These are phyloP conservation scores for Caenorhabditis inopinata DNA, from an alignment of 1,140 invertebrate species.

Conservation along the genomic window DNA sequence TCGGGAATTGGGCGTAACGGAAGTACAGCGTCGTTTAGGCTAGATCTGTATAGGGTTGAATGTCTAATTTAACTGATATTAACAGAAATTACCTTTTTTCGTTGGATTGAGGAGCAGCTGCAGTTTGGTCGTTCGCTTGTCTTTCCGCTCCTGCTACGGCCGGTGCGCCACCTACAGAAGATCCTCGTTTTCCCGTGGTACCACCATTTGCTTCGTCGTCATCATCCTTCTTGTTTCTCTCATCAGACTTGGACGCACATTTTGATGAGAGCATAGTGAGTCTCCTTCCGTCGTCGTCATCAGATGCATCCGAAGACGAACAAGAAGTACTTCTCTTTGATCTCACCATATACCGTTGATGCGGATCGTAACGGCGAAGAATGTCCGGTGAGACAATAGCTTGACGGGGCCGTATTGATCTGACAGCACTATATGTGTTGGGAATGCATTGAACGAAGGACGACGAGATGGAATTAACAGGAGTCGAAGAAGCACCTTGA, in stretches of 20 bases:
- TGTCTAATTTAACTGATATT: neutral
- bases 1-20: constrained; percentile 10
- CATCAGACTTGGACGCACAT: neutral
- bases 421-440: constrained; percentile 46
- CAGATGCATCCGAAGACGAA: constrained; percentile 53
- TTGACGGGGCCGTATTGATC: constrained; percentile 52
- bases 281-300: constrained; percentile 48
- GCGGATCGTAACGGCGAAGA: constrained; percentile 48
- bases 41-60: neutral
- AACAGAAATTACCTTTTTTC: neutral
- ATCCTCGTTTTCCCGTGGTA: neutral
- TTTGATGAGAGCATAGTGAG: constrained; percentile 30
- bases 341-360: constrained; percentile 43
- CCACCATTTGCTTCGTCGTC: neutral
- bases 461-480: neutral
- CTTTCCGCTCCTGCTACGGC: neutral
- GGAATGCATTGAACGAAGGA: neutral
- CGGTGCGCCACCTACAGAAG: neutral
- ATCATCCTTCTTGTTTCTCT: neutral
- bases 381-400: constrained; percentile 57
- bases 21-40: neutral
- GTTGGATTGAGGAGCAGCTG: neutral
- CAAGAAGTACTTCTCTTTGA: constrained; percentile 54
- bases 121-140: too few relatives aligned
- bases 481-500: neutral